These are phyloP conservation scores for Scartelaos histophorus DNA, from an alignment of 2,113 vertebrate species.

Conservation along the genomic window DNA sequence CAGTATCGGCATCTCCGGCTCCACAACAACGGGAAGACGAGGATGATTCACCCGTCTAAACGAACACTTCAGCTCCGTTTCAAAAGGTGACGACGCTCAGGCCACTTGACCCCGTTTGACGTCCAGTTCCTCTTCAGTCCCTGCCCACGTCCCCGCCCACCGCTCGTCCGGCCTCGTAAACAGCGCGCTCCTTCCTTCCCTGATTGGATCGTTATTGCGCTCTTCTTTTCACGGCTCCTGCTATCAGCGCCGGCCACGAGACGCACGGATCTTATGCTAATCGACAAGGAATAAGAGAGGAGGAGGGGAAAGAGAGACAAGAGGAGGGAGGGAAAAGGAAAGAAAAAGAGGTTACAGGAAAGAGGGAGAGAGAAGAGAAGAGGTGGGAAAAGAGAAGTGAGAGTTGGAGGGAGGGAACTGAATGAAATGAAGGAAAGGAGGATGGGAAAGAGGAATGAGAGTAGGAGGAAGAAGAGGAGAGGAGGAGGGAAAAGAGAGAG, in stretches of 20 bases:
- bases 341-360: too few species aligned
- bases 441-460: neutral
- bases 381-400: slow-evolving; percentile 1
- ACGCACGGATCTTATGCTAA: neutral
- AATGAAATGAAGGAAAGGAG: too few species aligned
- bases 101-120: neutral
- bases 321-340: too few species aligned
- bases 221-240: neutral
- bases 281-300: slow-evolving; percentile 1
- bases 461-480: too few species aligned
- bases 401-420: too few species aligned
- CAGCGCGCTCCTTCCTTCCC: neutral
- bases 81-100: neutral
- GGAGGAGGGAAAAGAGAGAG: too few species aligned
- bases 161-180: neutral
- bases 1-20: neutral
- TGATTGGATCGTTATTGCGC: neutral
- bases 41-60: neutral
- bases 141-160: neutral
- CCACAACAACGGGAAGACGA: neutral
- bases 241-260: neutral
- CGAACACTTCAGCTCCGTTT: neutral
- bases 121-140: neutral
- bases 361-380: neutral
- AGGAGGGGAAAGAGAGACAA: neutral